Percentiles rank a stretch among this genome's conserved stretches.
Evolutionary conservation across 2,113 vertebrate genomes (phyloP).

Genomic region (Anarhynchus alexandrinus): DNA sequence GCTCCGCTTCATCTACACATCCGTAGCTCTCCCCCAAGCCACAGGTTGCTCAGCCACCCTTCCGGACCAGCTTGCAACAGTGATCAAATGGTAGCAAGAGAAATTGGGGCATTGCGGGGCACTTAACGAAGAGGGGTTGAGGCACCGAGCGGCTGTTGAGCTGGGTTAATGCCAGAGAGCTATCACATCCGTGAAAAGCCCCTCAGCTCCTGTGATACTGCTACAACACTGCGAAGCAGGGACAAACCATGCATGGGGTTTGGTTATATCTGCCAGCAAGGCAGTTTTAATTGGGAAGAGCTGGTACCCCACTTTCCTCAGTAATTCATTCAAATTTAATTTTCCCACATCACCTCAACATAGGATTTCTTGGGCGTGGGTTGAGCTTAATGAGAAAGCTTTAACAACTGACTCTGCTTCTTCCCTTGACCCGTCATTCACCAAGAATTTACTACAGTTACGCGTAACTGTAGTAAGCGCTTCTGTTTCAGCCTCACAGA

Average conservation of each 20-base stretch:
- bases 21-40: background rate
- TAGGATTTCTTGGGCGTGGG: background rate
- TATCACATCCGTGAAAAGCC: background rate
- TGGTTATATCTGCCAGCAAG: background rate
- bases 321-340: background rate
- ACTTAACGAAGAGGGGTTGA: background rate
- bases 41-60: background rate
- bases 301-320: background rate
- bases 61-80: background rate
- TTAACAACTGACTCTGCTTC: background rate
- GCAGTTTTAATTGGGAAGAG: background rate
- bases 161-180: background rate
- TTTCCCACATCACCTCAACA: background rate
- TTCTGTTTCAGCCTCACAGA: background rate
- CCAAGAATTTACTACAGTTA: background rate
- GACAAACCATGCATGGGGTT: background rate
- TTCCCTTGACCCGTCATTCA: background rate
- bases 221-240: rapidly evolving
- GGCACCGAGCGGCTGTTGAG: background rate
- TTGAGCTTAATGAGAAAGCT: background rate
- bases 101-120: background rate
- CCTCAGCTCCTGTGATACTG: background rate
- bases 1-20: background rate
- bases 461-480: background rate
- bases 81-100: background rate